Conservation (phyloP, 2,113 vertebrate genomes). For the Thymallus thymallus region DNA sequence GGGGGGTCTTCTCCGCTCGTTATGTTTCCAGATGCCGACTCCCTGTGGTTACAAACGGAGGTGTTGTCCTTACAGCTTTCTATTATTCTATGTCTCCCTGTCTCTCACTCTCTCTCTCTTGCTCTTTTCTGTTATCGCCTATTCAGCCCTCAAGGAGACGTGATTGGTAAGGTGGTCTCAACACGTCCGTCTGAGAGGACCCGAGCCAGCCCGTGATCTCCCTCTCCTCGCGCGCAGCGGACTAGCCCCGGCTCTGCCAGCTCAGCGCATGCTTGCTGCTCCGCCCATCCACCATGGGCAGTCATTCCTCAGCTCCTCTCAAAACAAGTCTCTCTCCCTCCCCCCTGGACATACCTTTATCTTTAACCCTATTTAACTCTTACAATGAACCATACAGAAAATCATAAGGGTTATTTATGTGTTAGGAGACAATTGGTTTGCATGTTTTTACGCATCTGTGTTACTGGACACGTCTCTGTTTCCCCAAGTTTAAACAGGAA, state of each 20-base stretch:
- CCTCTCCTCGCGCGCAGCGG: conserved; percentile 54
- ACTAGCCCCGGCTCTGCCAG: conserved; percentile 75
- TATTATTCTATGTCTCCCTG: conserved; percentile 26
- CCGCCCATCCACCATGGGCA: conserved; percentile 71
- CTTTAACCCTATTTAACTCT: too few relatives aligned
- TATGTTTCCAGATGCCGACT: conserved; percentile 65
- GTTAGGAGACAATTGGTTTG: too few relatives aligned
- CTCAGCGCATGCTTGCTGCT: conserved; percentile 78
- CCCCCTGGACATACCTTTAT: too few relatives aligned
- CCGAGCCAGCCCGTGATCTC: conserved; percentile 73
- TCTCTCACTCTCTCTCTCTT: conserved; percentile 20
- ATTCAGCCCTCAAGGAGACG: conserved; percentile 53
- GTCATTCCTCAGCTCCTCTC: conserved; percentile 64
- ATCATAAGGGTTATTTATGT: too few relatives aligned
- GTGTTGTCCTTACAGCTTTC: conserved; percentile 19
- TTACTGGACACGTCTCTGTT: too few relatives aligned
- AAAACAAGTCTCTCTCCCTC: conserved; percentile 4
- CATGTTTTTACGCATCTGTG: too few relatives aligned
- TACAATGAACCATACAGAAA: too few relatives aligned
- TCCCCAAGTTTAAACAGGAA: too few relatives aligned
- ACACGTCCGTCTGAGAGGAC: conserved; percentile 67
- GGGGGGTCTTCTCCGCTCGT: conserved; percentile 50
- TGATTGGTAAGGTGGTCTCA: conserved; percentile 60
- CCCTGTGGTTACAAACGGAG: conserved; percentile 17
- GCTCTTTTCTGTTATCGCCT: conserved; percentile 3